Conservation (phyloP, 2,888 invertebrate species). For the Lumbricus terrestris region DNA sequence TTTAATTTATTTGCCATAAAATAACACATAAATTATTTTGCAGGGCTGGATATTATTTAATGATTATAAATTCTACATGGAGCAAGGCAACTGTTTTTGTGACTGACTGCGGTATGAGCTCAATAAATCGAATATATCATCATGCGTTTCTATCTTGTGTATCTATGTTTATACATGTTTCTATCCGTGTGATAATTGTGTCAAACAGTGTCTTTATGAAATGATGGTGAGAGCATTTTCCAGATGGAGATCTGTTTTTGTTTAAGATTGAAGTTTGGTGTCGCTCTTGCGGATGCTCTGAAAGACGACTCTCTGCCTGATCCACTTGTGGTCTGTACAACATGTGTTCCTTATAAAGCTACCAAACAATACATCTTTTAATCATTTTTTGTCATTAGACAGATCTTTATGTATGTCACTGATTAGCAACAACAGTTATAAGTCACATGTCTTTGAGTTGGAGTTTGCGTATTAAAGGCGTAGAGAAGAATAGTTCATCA, state of each 20-base stretch:
- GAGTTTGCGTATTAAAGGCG: no score
- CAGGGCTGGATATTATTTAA: background rate
- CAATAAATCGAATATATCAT: no score
- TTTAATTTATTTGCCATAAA: no score
- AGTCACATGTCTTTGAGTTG: no score
- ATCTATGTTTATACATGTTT: background rate
- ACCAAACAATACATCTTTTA: background rate
- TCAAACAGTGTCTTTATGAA: background rate
- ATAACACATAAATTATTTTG: background rate
- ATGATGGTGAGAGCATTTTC: background rate
- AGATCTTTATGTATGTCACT: background rate
- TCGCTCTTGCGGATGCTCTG: constrained; percentile 85
- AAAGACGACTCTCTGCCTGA: constrained; percentile 88
- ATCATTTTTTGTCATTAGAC: background rate
- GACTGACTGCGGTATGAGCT: no score
- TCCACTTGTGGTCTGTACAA: constrained; percentile 53
- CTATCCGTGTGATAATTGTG: background rate
- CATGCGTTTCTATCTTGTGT: no score
- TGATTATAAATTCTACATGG: background rate
- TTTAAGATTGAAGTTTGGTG: constrained; percentile 83
- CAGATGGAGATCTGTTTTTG: background rate
- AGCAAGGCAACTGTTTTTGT: no score
- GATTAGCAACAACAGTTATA: background rate
- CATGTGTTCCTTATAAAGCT: background rate
- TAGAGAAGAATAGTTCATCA: no score